Evolutionary conservation across 1,140 invertebrate species (phyloP).

Genomic region (Drosophila guanche): DNA sequence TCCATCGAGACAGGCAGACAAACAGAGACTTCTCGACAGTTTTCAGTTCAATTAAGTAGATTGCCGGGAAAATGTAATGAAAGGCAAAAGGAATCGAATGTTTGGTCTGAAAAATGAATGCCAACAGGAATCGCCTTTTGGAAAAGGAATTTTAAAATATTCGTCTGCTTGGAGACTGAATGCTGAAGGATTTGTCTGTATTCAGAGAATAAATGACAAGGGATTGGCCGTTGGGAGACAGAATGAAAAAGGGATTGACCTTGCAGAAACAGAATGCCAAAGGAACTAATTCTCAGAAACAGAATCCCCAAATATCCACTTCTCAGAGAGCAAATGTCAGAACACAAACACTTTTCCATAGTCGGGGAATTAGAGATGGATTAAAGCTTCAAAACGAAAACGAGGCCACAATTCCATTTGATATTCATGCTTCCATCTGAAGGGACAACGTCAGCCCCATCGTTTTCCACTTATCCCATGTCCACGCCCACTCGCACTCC

Average conservation of each 20-base stretch:
- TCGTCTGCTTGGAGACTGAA: too few species aligned
- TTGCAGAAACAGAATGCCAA: too few species aligned
- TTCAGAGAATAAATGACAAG: too few species aligned
- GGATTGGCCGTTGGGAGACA: too few species aligned
- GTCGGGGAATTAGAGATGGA: too few species aligned
- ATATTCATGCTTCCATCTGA: conserved; percentile 36
- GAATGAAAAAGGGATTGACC: too few species aligned
- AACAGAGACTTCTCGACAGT: conserved; percentile 24
- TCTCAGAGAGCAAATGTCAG: conserved; percentile 1
- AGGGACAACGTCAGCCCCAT: neutral
- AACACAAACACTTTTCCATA: neutral
- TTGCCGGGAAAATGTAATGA: conserved; percentile 31
- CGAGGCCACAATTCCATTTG: conserved; percentile 47
- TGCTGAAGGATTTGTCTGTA: too few species aligned
- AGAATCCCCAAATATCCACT: too few species aligned
- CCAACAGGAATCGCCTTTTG: too few species aligned
- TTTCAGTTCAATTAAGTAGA: conserved; percentile 59
- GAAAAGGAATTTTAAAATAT: too few species aligned
- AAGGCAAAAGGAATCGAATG: conserved; percentile 25
- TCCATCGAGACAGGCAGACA: conserved; percentile 3
- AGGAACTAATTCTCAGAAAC: too few species aligned
- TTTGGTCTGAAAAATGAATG: too few species aligned
- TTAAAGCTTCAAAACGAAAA: conserved; percentile 33
- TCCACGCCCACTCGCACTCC: conserved; percentile 8
- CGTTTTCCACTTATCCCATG: conserved; percentile 5